Evolutionary conservation across 2,113 vertebrate species (phyloP).

Genomic region (Rhadina sibilatrix): DNA sequence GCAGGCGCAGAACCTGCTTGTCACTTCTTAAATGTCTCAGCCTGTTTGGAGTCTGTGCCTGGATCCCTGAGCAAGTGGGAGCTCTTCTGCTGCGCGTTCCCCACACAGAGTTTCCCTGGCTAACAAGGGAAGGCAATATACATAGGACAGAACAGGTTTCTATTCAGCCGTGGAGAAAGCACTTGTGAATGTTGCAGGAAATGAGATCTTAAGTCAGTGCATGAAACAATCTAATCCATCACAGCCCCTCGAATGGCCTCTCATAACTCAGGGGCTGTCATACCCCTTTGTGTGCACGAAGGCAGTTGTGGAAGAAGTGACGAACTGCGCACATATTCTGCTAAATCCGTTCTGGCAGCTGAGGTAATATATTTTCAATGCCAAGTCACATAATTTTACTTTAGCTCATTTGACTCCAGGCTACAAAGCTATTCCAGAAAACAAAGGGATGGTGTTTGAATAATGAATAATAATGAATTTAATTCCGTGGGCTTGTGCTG

Average conservation of each 20-base stretch:
- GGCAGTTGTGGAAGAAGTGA: constrained; percentile 78
- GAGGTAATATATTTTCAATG: constrained; percentile 80
- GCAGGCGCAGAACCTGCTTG: background rate
- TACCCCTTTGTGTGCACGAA: constrained; percentile 69
- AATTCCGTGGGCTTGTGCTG: constrained; percentile 66
- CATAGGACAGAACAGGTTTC: constrained; percentile 57
- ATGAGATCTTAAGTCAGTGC: constrained; percentile 85
- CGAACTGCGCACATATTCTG: constrained; percentile 74
- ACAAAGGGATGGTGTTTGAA: constrained; percentile 76
- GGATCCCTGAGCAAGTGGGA: constrained; percentile 33
- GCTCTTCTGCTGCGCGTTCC: constrained; percentile 13
- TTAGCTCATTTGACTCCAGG: constrained; percentile 82
- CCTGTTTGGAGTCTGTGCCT: constrained; percentile 36
- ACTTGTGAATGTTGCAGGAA: constrained; percentile 83
- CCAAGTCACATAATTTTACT: constrained; percentile 85
- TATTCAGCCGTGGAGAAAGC: constrained; percentile 73
- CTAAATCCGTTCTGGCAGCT: constrained; percentile 82
- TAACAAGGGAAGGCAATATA: constrained; percentile 39
- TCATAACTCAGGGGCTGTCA: constrained; percentile 80
- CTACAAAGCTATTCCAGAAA: constrained; percentile 81
- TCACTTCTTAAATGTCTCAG: constrained; percentile 53
- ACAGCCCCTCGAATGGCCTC: constrained; percentile 77
- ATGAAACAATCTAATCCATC: constrained; percentile 86
- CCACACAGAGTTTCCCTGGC: background rate
- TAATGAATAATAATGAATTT: constrained; percentile 82